A percentile compares a stretch with the other conserved stretches of the same genome.
phyloP scores from a whole-genome alignment of 2,113 vertebrate species.

The Rutilus rutilus region DNA sequence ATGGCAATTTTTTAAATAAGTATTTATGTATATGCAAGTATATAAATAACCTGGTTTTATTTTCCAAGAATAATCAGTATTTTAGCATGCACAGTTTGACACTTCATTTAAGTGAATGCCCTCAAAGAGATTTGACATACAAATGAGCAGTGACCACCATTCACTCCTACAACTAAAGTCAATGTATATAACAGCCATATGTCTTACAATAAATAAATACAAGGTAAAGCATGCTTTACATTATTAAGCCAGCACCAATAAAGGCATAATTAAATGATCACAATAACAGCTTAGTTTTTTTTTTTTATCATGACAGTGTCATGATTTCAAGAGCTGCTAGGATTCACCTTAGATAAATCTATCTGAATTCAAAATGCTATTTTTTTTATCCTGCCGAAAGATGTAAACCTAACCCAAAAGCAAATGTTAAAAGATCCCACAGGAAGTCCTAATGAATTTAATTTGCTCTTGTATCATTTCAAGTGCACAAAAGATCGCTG shows the following conservation, averaged over 20 bases:
- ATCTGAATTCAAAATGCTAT: neutral
- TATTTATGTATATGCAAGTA: neutral
- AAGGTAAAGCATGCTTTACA: neutral
- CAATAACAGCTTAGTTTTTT: neutral
- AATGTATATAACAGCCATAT: neutral
- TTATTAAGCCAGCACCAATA: neutral
- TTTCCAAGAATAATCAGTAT: neutral
- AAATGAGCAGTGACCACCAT: neutral
- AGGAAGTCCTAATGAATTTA: neutral
- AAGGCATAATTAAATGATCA: neutral
- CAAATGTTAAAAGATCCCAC: neutral
- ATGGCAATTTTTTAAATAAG: no score
- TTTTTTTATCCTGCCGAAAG: neutral
- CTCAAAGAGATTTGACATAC: no score
- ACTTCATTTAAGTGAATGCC: neutral
- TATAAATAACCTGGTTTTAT: neutral
- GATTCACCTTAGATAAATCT: neutral
- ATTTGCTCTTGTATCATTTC: constrained; percentile 56
- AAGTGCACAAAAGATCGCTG: constrained; percentile 69
- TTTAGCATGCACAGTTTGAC: neutral
- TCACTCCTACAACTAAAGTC: neutral
- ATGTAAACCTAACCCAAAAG: neutral
- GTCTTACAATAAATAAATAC: neutral
- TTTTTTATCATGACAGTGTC: neutral
- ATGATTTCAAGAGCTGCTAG: neutral